These are phyloP conservation scores for Nemoura dubitans DNA, from an alignment of 2,888 invertebrate genomes.

Conservation along the genomic window DNA sequence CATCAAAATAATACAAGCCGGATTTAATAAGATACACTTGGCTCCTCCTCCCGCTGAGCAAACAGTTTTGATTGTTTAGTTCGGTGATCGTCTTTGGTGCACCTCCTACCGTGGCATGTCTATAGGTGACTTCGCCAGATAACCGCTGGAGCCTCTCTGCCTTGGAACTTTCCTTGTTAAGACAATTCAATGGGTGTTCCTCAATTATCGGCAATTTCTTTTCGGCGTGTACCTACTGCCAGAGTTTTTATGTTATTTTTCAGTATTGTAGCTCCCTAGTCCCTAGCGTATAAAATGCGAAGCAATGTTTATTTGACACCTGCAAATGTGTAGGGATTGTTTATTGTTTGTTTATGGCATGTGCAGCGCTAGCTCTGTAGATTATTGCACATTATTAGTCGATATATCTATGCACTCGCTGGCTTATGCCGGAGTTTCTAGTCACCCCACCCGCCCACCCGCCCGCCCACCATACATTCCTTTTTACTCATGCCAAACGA, in stretches of 20 bases:
- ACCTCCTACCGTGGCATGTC: background rate
- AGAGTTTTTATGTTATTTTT: background rate
- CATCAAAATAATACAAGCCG: slow-evolving; percentile 7
- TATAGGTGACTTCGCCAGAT: background rate
- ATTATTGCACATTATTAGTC: no score
- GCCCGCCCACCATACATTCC: no score
- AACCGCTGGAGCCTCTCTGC: background rate
- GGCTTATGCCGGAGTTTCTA: no score
- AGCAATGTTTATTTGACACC: background rate
- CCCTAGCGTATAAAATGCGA: background rate
- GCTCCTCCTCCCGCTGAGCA: background rate
- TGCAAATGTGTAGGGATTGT: background rate
- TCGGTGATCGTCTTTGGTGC: background rate
- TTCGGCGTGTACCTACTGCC: background rate
- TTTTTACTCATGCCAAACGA: no score
- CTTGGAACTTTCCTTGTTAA: background rate
- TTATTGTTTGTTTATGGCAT: background rate
- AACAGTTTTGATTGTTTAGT: background rate
- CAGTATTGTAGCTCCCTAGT: no score
- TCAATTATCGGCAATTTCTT: background rate
- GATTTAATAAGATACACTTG: background rate
- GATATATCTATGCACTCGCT: no score
- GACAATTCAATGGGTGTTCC: background rate
- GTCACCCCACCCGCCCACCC: no score
- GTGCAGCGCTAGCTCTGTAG: no score